Evolutionary conservation across 2,888 invertebrate species (phyloP), one percentile per base, ranked within the genome.

Genomic region (Drosophila nigritarsus): DNA sequence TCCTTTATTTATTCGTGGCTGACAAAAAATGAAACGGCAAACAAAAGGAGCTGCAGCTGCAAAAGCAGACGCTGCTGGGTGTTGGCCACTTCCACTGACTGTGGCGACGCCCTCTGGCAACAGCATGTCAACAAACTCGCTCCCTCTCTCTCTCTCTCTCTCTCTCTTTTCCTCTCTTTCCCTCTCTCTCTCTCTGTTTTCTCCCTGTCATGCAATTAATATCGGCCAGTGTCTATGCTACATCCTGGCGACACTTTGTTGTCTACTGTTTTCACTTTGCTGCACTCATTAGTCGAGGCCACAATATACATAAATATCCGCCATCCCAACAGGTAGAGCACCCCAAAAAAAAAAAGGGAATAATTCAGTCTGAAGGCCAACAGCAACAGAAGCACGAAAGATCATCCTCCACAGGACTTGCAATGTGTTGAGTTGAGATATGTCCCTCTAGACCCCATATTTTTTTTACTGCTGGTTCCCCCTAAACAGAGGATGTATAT

Each of bases 241-340:
- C 64, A 71, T 40, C 32, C 42, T 32, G 58, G 34, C 40, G 55
- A 55, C 63, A 50, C 62, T 30, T 55, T 42, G 27, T 30, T 60
- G 40, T 69, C 54, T 48, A 49, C 49, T 54, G 32, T 51, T 59
- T 68, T 54, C 18, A 61, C 58, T 53, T 65, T 40, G 67, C 68
- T 61, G 36, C 67, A 73, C 81, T 82, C 77, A 83, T 82, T 81
- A 83, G 81, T 68, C 65, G 63, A 61, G 62, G 65, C 81, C 75
- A 66, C 75, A 78, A 66, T 56, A 70, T 61, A 24, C 70, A 69
- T 58, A 71, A 83, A 75, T 75, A 61, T 58, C 38, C 42, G 13
- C 18, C 32, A 30, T 18, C 18, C n/a, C 20, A 34, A 45, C 7
- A 45, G 20, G 34, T 20, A 67, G 63, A 4, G 54, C 48, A 49